Conservation (phyloP, 2,113 vertebrate genomes). For the Tyrannus savana region DNA sequence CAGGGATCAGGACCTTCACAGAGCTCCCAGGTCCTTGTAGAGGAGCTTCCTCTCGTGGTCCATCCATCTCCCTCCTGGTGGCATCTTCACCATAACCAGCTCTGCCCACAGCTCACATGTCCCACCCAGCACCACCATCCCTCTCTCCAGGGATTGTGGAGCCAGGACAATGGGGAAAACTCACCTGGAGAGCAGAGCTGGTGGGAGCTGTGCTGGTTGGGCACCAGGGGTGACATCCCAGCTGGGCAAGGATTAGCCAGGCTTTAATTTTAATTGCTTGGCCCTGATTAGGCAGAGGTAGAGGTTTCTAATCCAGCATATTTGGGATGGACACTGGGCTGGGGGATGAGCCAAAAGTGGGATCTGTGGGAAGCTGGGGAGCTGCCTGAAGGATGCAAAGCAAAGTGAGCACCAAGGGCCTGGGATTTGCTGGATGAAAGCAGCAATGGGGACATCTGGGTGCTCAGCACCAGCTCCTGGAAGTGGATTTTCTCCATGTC, state of each 20-base stretch:
- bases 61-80: background rate
- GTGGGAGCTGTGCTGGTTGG: background rate
- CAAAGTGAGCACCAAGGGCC: rapidly evolving
- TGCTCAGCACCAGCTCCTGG: background rate
- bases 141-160: background rate
- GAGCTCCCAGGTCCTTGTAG: too few relatives aligned
- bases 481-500: rapidly evolving
- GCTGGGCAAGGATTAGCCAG: background rate
- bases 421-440: background rate
- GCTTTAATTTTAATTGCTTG: background rate
- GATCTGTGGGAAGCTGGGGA: background rate
- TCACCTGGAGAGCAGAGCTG: background rate
- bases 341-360: background rate
- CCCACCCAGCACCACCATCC: background rate
- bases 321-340: background rate
- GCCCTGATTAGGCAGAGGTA: background rate
- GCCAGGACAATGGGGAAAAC: background rate
- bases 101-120: background rate
- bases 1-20: background rate
- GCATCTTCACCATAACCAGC: background rate
- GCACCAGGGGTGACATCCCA: background rate
- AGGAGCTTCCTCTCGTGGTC: background rate
- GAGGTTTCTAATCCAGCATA: background rate
- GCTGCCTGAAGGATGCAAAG: background rate
- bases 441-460: background rate